Conservation (phyloP, 2,888 invertebrate species). For the Plagodis dolabraria region DNA sequence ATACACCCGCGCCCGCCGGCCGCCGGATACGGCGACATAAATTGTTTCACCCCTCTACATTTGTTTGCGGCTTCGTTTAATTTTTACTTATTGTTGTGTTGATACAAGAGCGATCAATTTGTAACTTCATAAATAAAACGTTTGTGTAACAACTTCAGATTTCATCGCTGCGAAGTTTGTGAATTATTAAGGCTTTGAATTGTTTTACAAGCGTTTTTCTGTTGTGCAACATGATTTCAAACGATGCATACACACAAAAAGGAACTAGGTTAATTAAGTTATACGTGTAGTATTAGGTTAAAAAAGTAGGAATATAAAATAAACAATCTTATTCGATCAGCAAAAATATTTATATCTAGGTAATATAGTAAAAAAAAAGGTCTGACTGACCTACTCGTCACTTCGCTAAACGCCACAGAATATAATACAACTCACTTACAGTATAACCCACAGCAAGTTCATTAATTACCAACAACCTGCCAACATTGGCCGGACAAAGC, state of each 20-base stretch:
- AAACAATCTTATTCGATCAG: too few species aligned
- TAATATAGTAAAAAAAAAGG: conserved; percentile 46
- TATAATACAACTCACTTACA: not conserved
- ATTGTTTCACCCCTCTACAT: conserved; percentile 65
- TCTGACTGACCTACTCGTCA: conserved; percentile 42
- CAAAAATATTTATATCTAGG: too few species aligned
- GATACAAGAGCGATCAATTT: conserved; percentile 34
- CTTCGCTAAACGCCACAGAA: conserved; percentile 4
- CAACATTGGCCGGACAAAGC: conserved; percentile 41
- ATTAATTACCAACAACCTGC: conserved; percentile 73
- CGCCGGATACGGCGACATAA: conserved; percentile 64
- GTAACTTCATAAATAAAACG: conserved; percentile 18
- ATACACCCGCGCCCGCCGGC: conserved; percentile 51
- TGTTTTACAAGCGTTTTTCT: too few species aligned
- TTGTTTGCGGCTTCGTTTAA: conserved; percentile 76
- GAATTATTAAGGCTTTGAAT: conserved; percentile 5
- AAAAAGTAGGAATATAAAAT: too few species aligned
- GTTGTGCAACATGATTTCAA: not conserved
- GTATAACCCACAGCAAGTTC: conserved; percentile 7
- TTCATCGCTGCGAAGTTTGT: conserved; percentile 1
- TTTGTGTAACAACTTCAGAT: conserved; percentile 10
- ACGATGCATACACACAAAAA: not conserved
- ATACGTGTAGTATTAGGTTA: too few species aligned
- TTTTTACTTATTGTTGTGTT: conserved; percentile 65
- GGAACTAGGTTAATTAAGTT: too few species aligned